Evolutionary conservation across 2,888 invertebrate genomes (phyloP), one percentile per base, ranked within the genome.

Genomic region (Drosophila recens): DNA sequence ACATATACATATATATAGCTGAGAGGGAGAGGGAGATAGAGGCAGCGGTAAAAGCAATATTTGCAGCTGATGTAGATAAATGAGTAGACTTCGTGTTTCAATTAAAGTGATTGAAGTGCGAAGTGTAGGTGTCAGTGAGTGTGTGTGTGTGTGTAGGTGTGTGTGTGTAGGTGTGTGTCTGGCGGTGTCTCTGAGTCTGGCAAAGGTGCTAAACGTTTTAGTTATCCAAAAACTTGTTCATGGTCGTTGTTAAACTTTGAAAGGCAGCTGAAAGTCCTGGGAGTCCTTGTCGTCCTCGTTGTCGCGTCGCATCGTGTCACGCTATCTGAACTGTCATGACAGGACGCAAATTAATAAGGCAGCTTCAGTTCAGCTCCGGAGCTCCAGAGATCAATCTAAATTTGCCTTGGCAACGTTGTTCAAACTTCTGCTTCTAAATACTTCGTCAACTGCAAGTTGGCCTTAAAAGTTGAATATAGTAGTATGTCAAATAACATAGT

Each of bases 41-140:
- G 13, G 30, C 56, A 52, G 56, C 48, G 27, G 11, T 11, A 67
- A 72, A 87, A 75, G 87, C 80, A 89, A 89, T 89, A 87, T 89
- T 85, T 86, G 86, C 81, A 76, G 89, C 78, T 89, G 89, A 86
- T 86, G 89, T 86, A 89, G 86, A 86, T 86, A 87, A 86, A 86
- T 89, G 86, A 80, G 89, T 87, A 89, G 86, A 89, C 76, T 86
- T 86, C 86, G 86, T 86, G 86, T 86, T 86, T 86, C 86, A 86
- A 86, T 86, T 86, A 86, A 89, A 89, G 89, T 86, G 86, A 86
- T 86, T 86, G 86, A 86, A 86, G 86, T 82, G 75, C 65, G 68
- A 48, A 56, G 33, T 69, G 67, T 63, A 23, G 43, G 66, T 45
- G 42, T 59, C 11, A 38, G 13, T 52, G 51, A 57, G 9, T 42